phyloP scores from a whole-genome alignment of 2,797 vertebrate species.

The Morus bassanus region DNA sequence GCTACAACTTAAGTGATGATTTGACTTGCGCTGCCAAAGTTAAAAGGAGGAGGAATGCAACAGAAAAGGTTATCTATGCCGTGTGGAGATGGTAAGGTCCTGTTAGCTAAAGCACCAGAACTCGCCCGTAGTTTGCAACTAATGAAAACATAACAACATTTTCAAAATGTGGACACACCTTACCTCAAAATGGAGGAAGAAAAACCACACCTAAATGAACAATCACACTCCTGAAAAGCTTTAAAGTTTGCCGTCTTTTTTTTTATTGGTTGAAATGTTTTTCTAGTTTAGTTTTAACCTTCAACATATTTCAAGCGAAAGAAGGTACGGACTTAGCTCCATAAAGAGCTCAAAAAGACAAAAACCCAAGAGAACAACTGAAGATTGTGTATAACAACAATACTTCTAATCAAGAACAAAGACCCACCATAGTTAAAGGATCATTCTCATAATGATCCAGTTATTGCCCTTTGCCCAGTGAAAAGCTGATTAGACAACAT shows the following conservation, averaged over 20 bases:
- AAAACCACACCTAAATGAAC: not conserved
- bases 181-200: not conserved
- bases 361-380: not conserved
- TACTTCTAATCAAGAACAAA: not conserved
- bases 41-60: slow-evolving; percentile 19
- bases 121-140: not conserved
- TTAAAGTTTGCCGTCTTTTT: not conserved
- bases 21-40: not conserved
- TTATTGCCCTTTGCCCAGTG: not conserved
- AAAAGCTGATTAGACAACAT: slow-evolving; percentile 21
- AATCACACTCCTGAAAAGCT: not conserved
- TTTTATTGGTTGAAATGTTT: not conserved
- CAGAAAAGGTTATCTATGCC: not conserved
- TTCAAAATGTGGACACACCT: not conserved
- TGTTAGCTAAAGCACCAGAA: slow-evolving; percentile 29
- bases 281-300: not conserved
- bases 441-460: not conserved
- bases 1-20: not conserved
- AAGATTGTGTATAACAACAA: not conserved
- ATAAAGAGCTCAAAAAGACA: not conserved
- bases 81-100: not conserved
- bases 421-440: not conserved
- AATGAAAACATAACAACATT: not conserved
- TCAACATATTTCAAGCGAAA: not conserved
- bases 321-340: not conserved